Base-by-base conservation (phyloP, 2,888 invertebrate species). In the Camptogramma bilineatum region DNA sequence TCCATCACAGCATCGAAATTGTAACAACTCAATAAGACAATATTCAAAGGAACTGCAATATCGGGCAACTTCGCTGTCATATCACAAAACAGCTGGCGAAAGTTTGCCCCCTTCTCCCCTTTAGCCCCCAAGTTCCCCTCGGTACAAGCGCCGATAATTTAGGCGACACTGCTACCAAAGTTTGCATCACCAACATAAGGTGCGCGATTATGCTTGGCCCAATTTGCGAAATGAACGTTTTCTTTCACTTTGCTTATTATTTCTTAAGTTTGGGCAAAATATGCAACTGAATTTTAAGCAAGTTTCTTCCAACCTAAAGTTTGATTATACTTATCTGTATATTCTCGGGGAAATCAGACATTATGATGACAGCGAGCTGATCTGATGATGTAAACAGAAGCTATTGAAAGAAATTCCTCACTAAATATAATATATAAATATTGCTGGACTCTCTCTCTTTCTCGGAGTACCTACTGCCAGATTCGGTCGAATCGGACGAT, bases 181-280 rank as follows among this genome's bases (percentile, higher is more conserved):
- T 85, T 86, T 81, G 80, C 81, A 75, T 79, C 80, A 81, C 79
- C 80, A 82, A 85, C 85, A 85, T 75, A 81, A 85, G 85, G 86
- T 84, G 78, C 74, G 74, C 71, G 67, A 59, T 69, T 39, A 55
- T n/a, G 50, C 51, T 8, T 73, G 79, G 75, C 62, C 0, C 52
- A 75, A 79, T 44, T 34, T 18, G 10, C 9, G 50, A 9, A 48
- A 34, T 47, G 17, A 46, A 46, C n/a, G 8, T 16, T 17, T 46
- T 46, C 28, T 8, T 28, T n/a, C n/a, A 28, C 28, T 4, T 24
- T 24, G 5, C 28, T 1, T 4, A 28, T n/a, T n/a, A n/a, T n/a
- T n/a, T n/a, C n/a, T n/a, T n/a, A n/a, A n/a, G n/a, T n/a, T n/a
- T n/a, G n/a, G n/a, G n/a, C n/a, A n/a, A n/a, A n/a, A n/a, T n/a